Base-by-base conservation (phyloP, 92 coral and sea anemone species). In the Palythoa grandiflora region DNA sequence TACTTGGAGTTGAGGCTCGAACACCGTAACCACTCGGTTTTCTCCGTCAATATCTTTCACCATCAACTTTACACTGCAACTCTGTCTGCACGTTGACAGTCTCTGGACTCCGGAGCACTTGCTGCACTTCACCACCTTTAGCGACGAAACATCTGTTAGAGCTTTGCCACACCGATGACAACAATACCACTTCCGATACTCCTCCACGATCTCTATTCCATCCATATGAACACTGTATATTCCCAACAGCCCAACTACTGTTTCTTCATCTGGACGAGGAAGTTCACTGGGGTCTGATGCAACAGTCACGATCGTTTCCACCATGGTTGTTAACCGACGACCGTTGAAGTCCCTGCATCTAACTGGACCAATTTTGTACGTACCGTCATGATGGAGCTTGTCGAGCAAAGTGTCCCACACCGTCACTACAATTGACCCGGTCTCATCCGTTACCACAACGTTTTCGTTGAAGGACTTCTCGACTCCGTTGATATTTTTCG, bases 391-490 rank as follows among this genome's bases (percentile, higher is more conserved):
- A 19, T 66, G 37, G 10, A 66, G 36, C 72, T 68, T 10, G 74
- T 68, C 74, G 5, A 68, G 74, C 39, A 68, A 21, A 5, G 13
- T 12, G 38, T 68, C 79, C 59, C 59, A 47, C 57, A 74, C 20
- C 9, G 59, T 74, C 51, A 74, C 79, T 74, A 60, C 55, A 21
- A 74, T 47, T 6, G 79, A 74, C 28, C 79, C 57, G 57, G 28
- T 74, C 28, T 39, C 77, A 44, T 73, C 77, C n/a, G 77, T 73
- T 44, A 73, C 50, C 50, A 35, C 77, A 11, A 73, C 20, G 52
- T 73, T 73, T 73, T 73, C 53, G 77, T 73, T 75, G 53, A 75
- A 75, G 55, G 38, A 37, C 40, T 68, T 68, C 44, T 21, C 74
- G 13, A 21, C 74, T 21, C 74, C 74, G 1, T 68, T 68, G 39